Evolutionary conservation across 2,888 invertebrate genomes (phyloP), one percentile per base, ranked within the genome.

Genomic region (Caradrina kadenii): DNA sequence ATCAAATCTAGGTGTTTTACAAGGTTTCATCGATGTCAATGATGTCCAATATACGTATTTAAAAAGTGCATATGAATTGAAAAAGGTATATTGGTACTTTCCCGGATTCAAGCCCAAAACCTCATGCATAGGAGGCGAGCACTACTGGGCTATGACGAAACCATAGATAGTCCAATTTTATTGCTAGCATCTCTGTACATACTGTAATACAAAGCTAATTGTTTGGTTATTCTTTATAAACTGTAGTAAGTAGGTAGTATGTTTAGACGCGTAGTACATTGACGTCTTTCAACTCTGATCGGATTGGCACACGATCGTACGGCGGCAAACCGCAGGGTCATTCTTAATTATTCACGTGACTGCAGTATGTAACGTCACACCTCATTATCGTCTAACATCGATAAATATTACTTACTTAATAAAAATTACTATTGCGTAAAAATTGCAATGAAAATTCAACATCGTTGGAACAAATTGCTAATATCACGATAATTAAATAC

Each of bases 271-370:
- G 42, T 64, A 65, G 55, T 72, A 64, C 59, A 69, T 67, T 73
- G 79, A 75, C 83, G 82, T 76, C 63, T 67, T 67, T 73, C 53
- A 73, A 69, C 70, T 59, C 53, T 54, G 69, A 67, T 71, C 49
- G 60, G 59, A 72, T 81, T 76, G 76, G 76, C 70, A 76, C 62
- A 73, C 63, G 74, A 74, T 77, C 73, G 60, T 66, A 54, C 48
- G 22, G 48, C 63, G 62, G 61, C 48, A 69, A 83, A 81, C 82
- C 77, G 72, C 83, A 83, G 73, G 69, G 78, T 71, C 71, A 79
- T 72, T 72, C 73, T 73, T 74, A 72, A 79, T 79, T 80, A 79
- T 82, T 75, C 67, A 71, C 73, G 58, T 69, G 69, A 78, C 68
- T 68, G 55, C 61, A 21, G 45, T 67, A 61, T 79, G 66, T 67